Conservation (phyloP, 2,888 invertebrate genomes). For the Eueremaeus valkanovi region DNA sequence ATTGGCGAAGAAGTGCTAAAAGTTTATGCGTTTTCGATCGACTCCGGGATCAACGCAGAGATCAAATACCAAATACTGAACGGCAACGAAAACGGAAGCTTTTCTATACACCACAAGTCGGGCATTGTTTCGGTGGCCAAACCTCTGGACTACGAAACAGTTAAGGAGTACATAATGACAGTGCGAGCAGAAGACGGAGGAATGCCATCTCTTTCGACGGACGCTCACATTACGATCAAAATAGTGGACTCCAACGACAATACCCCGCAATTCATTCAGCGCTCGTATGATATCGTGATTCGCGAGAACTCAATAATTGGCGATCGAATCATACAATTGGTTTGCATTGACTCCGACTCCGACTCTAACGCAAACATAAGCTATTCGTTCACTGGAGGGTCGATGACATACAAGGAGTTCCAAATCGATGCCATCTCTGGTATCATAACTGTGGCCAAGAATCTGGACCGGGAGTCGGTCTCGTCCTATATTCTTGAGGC, state of each 20-base stretch:
- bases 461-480: slow-evolving; percentile 72
- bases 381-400: slow-evolving; percentile 37
- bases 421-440: slow-evolving; percentile 71
- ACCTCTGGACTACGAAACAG: slow-evolving; percentile 79
- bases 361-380: slow-evolving; percentile 38
- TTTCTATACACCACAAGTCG: slow-evolving; percentile 66
- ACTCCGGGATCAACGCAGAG: slow-evolving; percentile 88
- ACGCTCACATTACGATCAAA: slow-evolving; percentile 76
- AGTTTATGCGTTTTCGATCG: slow-evolving; percentile 84
- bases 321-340: slow-evolving; percentile 64
- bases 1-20: slow-evolving; percentile 74
- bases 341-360: slow-evolving; percentile 66
- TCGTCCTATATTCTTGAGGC: slow-evolving; percentile 71
- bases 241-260: slow-evolving; percentile 84
- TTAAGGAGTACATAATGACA: slow-evolving; percentile 77
- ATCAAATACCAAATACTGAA: slow-evolving; percentile 80
- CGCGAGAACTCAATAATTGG: slow-evolving; percentile 79
- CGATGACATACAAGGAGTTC: slow-evolving; percentile 59
- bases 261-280: slow-evolving; percentile 63
- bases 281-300: slow-evolving; percentile 63
- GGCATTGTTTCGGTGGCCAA: slow-evolving; percentile 68
- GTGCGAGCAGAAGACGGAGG: slow-evolving; percentile 88
- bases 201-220: slow-evolving; percentile 77
- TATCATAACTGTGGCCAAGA: slow-evolving; percentile 67
- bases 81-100: slow-evolving; percentile 83